Percentiles rank a stretch among this genome's conserved stretches.
These are phyloP conservation scores for Platysteira castanea DNA, from an alignment of 2,113 vertebrate genomes.

Conservation along the genomic window DNA sequence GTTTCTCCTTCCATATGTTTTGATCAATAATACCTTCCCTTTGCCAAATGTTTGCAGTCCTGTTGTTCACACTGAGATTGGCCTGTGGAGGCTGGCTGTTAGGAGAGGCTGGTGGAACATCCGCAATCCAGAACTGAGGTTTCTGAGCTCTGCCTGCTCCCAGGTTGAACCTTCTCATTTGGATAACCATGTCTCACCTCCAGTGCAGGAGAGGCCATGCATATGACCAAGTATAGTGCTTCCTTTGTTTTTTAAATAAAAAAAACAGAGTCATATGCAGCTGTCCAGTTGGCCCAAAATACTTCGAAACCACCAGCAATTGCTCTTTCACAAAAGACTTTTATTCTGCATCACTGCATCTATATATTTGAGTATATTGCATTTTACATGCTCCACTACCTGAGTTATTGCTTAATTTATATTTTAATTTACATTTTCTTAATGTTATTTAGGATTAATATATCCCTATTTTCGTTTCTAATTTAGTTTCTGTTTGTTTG, in stretches of 20 bases:
- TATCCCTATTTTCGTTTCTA: background rate
- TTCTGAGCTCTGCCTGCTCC: background rate
- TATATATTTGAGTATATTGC: background rate
- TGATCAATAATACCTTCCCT: background rate
- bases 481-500: background rate
- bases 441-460: background rate
- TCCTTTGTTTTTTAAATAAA: background rate
- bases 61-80: background rate
- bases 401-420: conserved; percentile 17
- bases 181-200: background rate
- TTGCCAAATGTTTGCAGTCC: background rate
- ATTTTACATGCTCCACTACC: background rate
- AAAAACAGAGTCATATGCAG: background rate
- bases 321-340: background rate
- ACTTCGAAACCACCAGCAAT: background rate
- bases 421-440: background rate
- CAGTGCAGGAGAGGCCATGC: background rate
- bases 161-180: background rate
- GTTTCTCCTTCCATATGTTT: background rate
- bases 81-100: background rate
- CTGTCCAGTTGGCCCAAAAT: background rate
- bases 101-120: background rate
- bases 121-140: background rate
- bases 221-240: background rate
- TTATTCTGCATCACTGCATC: background rate